A percentile compares a stretch with the other conserved stretches of the same genome.
These are phyloP conservation scores for Aplochiton taeniatus DNA, from an alignment of 2,797 vertebrate species.

Conservation along the genomic window DNA sequence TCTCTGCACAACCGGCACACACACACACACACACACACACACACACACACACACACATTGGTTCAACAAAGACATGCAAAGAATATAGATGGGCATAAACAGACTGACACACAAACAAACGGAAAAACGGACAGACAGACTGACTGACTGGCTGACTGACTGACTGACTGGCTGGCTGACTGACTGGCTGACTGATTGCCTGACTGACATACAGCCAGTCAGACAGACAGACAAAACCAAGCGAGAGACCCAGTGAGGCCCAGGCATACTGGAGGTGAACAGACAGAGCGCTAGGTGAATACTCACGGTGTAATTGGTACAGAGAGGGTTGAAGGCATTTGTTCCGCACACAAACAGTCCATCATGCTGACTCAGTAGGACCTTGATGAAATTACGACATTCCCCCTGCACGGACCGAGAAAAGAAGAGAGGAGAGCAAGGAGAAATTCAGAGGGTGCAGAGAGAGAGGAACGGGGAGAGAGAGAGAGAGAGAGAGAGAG, in stretches of 20 bases:
- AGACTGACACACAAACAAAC: neutral
- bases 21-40: conserved; percentile 15
- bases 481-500: neutral
- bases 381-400: conserved; percentile 96
- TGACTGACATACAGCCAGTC: conserved; percentile 18
- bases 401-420: conserved; percentile 77
- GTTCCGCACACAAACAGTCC: conserved; percentile 94
- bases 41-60: conserved; percentile 24
- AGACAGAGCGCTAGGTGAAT: conserved; percentile 11
- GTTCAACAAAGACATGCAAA: conserved; percentile 14
- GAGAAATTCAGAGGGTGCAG: conserved; percentile 21
- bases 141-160: neutral
- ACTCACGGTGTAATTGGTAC: conserved; percentile 96
- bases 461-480: conserved; percentile 4
- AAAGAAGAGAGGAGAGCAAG: conserved; percentile 27
- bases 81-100: neutral
- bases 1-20: conserved; percentile 68
- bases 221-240: conserved; percentile 10
- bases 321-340: conserved; percentile 95
- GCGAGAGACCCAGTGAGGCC: neutral
- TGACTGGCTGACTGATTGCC: conserved; percentile 26
- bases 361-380: conserved; percentile 85
- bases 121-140: neutral
- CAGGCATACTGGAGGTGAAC: conserved; percentile 29
- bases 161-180: neutral